Base-by-base conservation (phyloP, 2,888 invertebrate genomes). In the Drosophila austrosaltans region DNA sequence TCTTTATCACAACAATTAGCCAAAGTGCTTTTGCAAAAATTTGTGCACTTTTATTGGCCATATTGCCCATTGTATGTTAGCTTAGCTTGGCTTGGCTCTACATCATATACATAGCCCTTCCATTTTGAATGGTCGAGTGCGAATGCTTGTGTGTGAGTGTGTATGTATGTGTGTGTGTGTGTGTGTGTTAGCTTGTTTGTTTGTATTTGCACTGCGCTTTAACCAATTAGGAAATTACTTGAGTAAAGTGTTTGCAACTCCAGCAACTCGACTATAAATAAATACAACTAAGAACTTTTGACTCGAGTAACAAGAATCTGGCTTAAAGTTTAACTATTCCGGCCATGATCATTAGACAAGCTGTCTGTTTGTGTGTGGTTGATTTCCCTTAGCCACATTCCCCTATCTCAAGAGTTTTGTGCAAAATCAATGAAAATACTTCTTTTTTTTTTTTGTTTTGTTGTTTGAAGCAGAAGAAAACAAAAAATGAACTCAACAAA, bases 221-320 rank as follows among this genome's bases (percentile, higher is more conserved):
- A 77, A 65, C 79, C 84, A 82, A 82, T 82, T 82, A 82, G 76
- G 64, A 81, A 81, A 84, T 84, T 81, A 77, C 75, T 81, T 74
- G 69, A 67, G 77, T 59, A 83, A 77, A 78, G 66, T 69, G 69
- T 70, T 64, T 64, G 63, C 63, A 40, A 53, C 66, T 16, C 44
- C 53, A 60, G 30, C 56, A 64, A 59, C 48, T 16, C 61, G 28
- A 40, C 25, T 42, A 64, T 20, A 68, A 32, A 65, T 59, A 44
- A 67, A 59, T 42, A 48, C 69, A 66, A 76, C 71, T 53, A 70
- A 40, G 57, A 77, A 77, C 76, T 76, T 76, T 63, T 44, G 57
- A 53, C 56, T 16, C 12, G 12, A 39, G 36, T 2, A 39, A 39
- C 57, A 8, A 30, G n/a, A 67, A 71, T 40, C 53, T 12, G 53